Evolutionary conservation across 2,888 invertebrate species (phyloP).

Genomic region (Catocala sponsa): DNA sequence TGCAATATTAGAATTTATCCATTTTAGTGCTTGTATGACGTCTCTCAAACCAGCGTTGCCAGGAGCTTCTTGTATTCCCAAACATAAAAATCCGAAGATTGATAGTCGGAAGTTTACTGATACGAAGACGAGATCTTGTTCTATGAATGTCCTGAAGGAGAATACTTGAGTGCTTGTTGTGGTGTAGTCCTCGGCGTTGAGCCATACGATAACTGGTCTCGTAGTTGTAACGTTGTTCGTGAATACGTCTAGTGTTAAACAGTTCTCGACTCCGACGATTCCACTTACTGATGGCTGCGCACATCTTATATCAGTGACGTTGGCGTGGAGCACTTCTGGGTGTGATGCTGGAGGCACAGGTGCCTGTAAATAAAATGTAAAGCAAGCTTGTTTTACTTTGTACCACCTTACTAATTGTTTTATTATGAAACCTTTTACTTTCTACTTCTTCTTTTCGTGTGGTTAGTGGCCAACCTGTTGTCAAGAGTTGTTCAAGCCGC

Average conservation of each 20-base stretch:
- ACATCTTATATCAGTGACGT: conserved; percentile 38
- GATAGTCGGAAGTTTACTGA: conserved; percentile 92
- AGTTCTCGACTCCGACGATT: conserved; percentile 75
- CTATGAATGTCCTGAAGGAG: conserved; percentile 88
- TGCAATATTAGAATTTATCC: conserved; percentile 90
- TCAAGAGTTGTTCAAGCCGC: no score
- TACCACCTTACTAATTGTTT: no score
- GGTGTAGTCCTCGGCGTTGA: conserved; percentile 74
- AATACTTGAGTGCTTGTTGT: conserved; percentile 55
- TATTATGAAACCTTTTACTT: no score
- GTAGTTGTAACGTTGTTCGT: conserved; percentile 64
- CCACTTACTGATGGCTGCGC: conserved; percentile 72
- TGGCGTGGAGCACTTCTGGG: no score
- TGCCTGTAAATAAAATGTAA: no score
- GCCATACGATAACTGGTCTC: conserved; percentile 78
- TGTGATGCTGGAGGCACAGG: no score
- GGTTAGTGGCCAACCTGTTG: no score
- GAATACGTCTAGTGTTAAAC: conserved; percentile 71
- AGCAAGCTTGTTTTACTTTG: no score
- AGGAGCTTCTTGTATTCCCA: conserved; percentile 89
- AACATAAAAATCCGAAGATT: conserved; percentile 91
- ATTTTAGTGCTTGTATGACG: conserved; percentile 92
- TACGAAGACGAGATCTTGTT: conserved; percentile 89
- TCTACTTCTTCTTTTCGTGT: no score
- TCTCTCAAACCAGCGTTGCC: conserved; percentile 96